Percentiles rank a stretch among this genome's conserved stretches.
These are phyloP conservation scores for Agrenia bidenticulata DNA, from an alignment of 2,888 invertebrate species.

Conservation along the genomic window DNA sequence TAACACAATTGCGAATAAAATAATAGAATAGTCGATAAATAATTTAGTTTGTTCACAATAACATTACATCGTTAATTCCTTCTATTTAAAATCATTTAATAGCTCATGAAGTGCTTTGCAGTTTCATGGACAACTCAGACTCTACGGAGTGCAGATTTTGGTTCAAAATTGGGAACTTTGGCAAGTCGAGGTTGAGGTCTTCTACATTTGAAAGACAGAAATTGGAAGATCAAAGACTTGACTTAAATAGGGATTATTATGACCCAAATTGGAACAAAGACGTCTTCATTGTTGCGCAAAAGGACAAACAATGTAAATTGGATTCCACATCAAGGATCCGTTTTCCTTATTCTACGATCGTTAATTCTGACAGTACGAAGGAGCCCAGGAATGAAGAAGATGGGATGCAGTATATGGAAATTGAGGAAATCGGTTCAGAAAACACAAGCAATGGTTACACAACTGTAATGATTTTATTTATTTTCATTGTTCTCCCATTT, in stretches of 20 bases:
- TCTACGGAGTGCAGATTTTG: conserved; percentile 23
- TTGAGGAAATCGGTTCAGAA: conserved; percentile 12
- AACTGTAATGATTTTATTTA: conserved; percentile 20
- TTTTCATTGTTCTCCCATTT: conserved; percentile 30
- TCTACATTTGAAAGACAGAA: too few species aligned
- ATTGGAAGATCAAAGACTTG: too few species aligned
- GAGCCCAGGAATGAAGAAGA: too few species aligned
- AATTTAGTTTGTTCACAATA: too few species aligned
- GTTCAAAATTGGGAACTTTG: conserved; percentile 25
- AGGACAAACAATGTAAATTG: conserved; percentile 22
- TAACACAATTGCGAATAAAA: too few species aligned
- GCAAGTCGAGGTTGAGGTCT: too few species aligned
- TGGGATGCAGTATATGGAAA: not conserved
- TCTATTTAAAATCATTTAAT: too few species aligned
- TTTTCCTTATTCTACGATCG: conserved; percentile 13
- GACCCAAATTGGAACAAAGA: conserved; percentile 3
- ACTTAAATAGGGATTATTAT: too few species aligned
- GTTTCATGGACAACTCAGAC: conserved; percentile 20
- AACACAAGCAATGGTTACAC: conserved; percentile 13
- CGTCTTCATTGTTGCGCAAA: conserved; percentile 29
- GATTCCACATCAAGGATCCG: conserved; percentile 23
- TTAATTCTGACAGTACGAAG: too few species aligned
- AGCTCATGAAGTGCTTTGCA: conserved; percentile 31
- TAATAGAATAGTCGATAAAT: too few species aligned
- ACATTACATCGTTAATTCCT: too few species aligned